Conservation (phyloP, 2,797 vertebrate genomes). For the Nannoperca obscura region DNA sequence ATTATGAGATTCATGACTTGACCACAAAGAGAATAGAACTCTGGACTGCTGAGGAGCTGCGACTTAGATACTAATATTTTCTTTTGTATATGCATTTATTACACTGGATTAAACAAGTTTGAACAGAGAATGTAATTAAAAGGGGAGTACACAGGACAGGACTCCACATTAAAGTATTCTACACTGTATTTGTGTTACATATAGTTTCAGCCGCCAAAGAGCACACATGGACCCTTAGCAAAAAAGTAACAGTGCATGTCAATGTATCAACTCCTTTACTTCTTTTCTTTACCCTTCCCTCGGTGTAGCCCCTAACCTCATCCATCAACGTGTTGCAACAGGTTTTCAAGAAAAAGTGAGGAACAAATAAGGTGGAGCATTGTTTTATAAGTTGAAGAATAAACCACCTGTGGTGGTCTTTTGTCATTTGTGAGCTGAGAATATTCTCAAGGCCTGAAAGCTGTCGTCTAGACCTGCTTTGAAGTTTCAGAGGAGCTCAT, state of each 20-base stretch:
- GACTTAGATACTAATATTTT: slow-evolving; percentile 28
- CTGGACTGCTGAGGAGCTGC: background rate
- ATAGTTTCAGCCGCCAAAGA: slow-evolving; percentile 19
- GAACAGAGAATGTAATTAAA: slow-evolving; percentile 20
- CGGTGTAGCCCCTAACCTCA: slow-evolving; percentile 48
- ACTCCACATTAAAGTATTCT: background rate
- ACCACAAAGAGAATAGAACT: slow-evolving; percentile 30
- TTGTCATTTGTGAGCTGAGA: slow-evolving; percentile 67
- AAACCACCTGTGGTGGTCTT: slow-evolving; percentile 76
- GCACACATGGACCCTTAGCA: slow-evolving; percentile 1
- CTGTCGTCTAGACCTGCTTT: slow-evolving; percentile 76
- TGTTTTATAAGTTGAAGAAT: slow-evolving; percentile 78
- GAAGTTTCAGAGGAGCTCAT: slow-evolving; percentile 73
- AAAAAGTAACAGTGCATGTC: slow-evolving; percentile 34
- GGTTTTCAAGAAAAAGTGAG: slow-evolving; percentile 62
- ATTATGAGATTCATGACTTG: slow-evolving; percentile 47
- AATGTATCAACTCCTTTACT: slow-evolving; percentile 39
- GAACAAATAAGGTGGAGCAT: slow-evolving; percentile 71
- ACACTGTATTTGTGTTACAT: background rate
- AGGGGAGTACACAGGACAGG: background rate
- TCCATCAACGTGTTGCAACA: slow-evolving; percentile 71
- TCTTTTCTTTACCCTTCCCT: slow-evolving; percentile 35
- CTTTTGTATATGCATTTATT: slow-evolving; percentile 26
- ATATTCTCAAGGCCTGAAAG: slow-evolving; percentile 64
- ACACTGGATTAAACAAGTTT: slow-evolving; percentile 31